Base-by-base conservation (phyloP, 2,113 vertebrate genomes). In the Pyrgilauda ruficollis region DNA sequence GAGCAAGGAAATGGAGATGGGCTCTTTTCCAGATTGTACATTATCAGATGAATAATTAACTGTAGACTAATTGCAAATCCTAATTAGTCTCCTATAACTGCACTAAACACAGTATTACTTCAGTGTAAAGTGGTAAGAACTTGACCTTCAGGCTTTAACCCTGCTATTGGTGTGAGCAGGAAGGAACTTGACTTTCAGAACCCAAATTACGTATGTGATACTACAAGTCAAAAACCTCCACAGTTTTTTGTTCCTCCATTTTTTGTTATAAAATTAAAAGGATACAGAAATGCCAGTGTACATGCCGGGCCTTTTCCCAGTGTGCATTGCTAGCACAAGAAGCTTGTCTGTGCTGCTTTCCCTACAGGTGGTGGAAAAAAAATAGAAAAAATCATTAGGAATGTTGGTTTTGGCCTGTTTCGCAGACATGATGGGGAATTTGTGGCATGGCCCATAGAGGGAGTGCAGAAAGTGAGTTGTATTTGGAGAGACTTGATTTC, bases 1-100 rank as follows among this genome's bases (percentile, higher is more conserved):
- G 76, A 59, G 83, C 76, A 85, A 72, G 58, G 58, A 95, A 80
- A 68, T 30, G 10, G 74, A 91, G 84, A 73, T 73, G 26, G 95
- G 87, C 92, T 93, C 52, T 86, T 58, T n/a, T 96, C 89, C 95
- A 95, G 67, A 21, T 63, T 83, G 39, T 73, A 24, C 94, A 74
- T 83, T 94, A 96, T 96, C 89, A 85, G 84, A 96, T 95, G 84
- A 97, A 96, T 96, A 96, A 96, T 96, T 96, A 94, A 94, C 85
- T 84, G 47, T 23, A 72, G 82, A 53, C 72, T 96, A 90, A 96
- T 96, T 92, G 82, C 72, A 92, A 28, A 90, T 77, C 82, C 87
- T 95, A 83, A 90, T 96, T 86, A 90, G 80, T 86, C 69, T 91
- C 33, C 61, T 72, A 19, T 66, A 80, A 88, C 67, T 41, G 27